Base-by-base conservation (phyloP, 2,888 invertebrate genomes). In the Drosophila parthenogenetica region DNA sequence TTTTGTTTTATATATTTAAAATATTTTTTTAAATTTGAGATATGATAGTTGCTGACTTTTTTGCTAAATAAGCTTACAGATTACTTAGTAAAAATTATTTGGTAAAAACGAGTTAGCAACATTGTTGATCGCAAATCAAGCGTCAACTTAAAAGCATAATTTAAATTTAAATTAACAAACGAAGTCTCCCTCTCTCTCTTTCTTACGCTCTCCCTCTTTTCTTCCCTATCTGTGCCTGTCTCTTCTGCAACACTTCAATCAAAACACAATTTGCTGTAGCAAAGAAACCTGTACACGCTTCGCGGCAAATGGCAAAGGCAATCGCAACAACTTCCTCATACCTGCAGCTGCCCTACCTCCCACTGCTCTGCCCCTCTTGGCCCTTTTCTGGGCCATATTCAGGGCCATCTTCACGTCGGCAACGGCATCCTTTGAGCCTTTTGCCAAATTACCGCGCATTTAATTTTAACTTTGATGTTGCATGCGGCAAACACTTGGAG, bases 391-490 rank as follows among this genome's bases (percentile, higher is more conserved):
- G 45, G 61, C 50, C 69, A 77, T 72, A 72, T 62, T 73, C 54
- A 73, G 51, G 69, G 64, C 75, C 79, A 79, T 74, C 79, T 79
- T 69, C 75, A 79, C 64, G 74, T 77, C 81, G 70, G 77, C 76
- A 70, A 72, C 89, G 90, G 90, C 89, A 89, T 91, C 89, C 87
- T 90, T 90, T 90, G 90, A 89, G 81, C 81, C 79, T 86, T 88
- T 88, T 82, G 87, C 89, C 86, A 90, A 90, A 90, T 90, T 90
- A 89, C 89, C 84, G 90, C 89, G 89, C 90, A 90, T 90, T 90
- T 90, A 91, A 90, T 90, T 86, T 90, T 87, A 90, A 88, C 88
- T 90, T 91, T 90, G 83, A 89, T 90, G 89, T 91, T 90, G 91
- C 90, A 90, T 89, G 91, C 90, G 90, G 87, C 87, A 88, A 81